Base-by-base conservation (phyloP, 1,140 invertebrate genomes). In the Drosophila ironensis region DNA sequence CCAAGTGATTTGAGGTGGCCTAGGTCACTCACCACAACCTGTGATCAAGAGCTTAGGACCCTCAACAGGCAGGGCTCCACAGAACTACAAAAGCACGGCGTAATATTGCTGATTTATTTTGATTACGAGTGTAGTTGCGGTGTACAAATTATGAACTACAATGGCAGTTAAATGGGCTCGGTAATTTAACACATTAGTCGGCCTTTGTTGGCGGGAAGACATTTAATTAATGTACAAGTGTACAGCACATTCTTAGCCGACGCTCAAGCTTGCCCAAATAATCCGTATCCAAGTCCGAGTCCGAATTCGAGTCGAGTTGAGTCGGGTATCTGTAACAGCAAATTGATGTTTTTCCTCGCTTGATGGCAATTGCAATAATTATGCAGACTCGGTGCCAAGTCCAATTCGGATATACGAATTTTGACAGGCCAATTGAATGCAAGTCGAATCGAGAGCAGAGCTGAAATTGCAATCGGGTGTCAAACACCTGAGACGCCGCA, bases 381-480 rank as follows among this genome's bases (percentile, higher is more conserved):
- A 47, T 47, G 17, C 1, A 22, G 30, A 14, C 30, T 11, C 27
- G 17, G 51, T 30, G 17, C 59, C 57, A 63, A 63, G 60, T 63
- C 60, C 60, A 63, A 63, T 19, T 40, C 19, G 30, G 7, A 73
- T 53, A 57, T 14, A 66, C 70, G 44, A 71, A 37, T 57, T 77
- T 73, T 78, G 78, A 78, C 78, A 84, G n/a, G 69, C 28, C 71
- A 59, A 84, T 84, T 82, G 28, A 75, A 76, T 51, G 67, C 52
- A 72, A 57, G 38, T 16, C 40, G 47, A 74, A 74, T 70, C 66
- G 70, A 61, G 73, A 82, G 59, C 78, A 61, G n/a, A n/a, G 50
- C 52, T 71, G 46, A 64, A 77, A 74, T 80, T 80, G 67, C 42
- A 47, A 52, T 35, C 40, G 51, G 54, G 19, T 41, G 54, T 22